Base-by-base conservation (phyloP, 2,113 vertebrate species). In the Tricholaema leucomelas region DNA sequence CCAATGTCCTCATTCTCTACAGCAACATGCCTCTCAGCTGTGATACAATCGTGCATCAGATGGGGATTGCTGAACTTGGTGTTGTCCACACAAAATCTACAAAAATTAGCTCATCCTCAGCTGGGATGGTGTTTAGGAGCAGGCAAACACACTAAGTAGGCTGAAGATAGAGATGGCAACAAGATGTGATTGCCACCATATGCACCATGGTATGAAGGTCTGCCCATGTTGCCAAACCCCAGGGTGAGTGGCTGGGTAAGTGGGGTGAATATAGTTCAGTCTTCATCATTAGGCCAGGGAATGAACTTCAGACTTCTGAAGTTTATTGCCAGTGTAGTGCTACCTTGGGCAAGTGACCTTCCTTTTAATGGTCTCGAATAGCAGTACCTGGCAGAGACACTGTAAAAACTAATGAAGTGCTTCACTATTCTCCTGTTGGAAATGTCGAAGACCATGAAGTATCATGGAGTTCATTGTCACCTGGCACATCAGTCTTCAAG, bases 341-440 rank as follows among this genome's bases (percentile, higher is more conserved):
- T 82, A 64, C 60, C 27, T 44, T 65, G 72, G 36, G 64, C 60
- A 67, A 89, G 48, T 61, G 42, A 77, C 58, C 65, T 91, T 89
- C 60, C 56, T 78, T 59, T 89, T 58, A 78, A 48, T 59, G 50
- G 36, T 60, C 42, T 77, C 69, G 72, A 61, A 69, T 30, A 78
- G 12, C 15, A 67, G 31, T 66, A 77, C 16, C 42, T 85, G 81
- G 4, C 72, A 77, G 67, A 30, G 21, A 25, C 19, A 63, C 64
- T 91, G 79, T 87, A 82, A 92, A 89, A 31, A 77, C 87, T 89
- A 90, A 83, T 94, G 60, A 71, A 80, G 38, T 85, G 38, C 54
- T 90, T 92, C 48, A 33, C 60, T 85, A 27, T 52, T 55, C 67
- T 56, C 76, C 31, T 52, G 81, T 66, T 60, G 60, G 38, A 60